Evolutionary conservation across 1,140 invertebrate genomes (phyloP).

Genomic region (Drosophila cardini): DNA sequence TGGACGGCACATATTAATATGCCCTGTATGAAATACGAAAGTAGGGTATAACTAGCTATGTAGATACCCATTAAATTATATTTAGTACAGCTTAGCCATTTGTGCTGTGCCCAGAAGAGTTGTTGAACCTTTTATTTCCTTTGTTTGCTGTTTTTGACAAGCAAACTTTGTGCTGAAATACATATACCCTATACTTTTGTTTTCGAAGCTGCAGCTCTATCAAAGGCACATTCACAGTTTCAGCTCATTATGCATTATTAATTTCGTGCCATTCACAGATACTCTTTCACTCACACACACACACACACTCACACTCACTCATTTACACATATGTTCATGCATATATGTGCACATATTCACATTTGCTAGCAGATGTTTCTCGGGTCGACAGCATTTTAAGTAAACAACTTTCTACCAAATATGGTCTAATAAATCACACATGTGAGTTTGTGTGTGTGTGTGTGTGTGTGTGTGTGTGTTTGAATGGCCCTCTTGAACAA

Average conservation of each 20-base stretch:
- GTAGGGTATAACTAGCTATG: too few relatives aligned
- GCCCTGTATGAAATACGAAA: background rate
- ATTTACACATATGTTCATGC: constrained; percentile 25
- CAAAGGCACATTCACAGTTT: constrained; percentile 44
- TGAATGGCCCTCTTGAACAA: constrained; percentile 30
- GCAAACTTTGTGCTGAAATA: background rate
- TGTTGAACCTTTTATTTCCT: background rate
- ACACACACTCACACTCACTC: too few relatives aligned
- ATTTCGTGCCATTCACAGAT: constrained; percentile 38
- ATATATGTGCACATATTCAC: constrained; percentile 19
- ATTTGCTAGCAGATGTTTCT: constrained; percentile 35
- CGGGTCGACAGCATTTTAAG: constrained; percentile 29
- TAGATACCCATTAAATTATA: too few relatives aligned
- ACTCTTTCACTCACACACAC: constrained; percentile 18
- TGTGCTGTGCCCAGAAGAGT: background rate
- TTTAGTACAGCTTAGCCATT: too few relatives aligned
- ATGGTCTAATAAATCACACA: constrained; percentile 61
- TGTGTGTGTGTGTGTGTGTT: constrained; percentile 1
- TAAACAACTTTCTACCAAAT: constrained; percentile 61
- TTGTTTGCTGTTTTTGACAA: too few relatives aligned
- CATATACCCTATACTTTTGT: constrained; percentile 7
- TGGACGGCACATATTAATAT: background rate
- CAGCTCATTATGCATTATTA: constrained; percentile 70
- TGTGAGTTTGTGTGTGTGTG: constrained; percentile 29
- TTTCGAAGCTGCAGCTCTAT: constrained; percentile 32